Evolutionary conservation across 2,888 invertebrate genomes (phyloP), one percentile per base, ranked within the genome.

Genomic region (Erebia palarica): DNA sequence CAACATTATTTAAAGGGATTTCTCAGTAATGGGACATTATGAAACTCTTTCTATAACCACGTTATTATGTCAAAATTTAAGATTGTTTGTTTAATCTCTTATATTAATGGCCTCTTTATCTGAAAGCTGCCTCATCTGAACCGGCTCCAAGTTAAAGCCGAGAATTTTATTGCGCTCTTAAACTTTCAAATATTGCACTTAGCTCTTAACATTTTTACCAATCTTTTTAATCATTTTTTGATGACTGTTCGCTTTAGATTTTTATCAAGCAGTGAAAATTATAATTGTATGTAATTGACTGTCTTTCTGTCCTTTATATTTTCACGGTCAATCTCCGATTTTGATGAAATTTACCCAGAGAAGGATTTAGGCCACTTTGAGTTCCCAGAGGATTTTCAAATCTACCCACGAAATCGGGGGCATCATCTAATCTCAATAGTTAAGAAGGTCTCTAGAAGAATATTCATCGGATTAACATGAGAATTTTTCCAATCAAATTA

Each of bases 111-210:
- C 44, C 63, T 63, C 27, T 57, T 58, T 55, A 63, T 11, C 47
- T 58, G 57, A 64, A 64, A 55, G 61, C 61, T 68, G 60, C 36
- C 60, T 44, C 69, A 64, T 69, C 64, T 69, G 69, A 64, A 69
- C 55, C 21, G n/a, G 63, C 61, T 69, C 69, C 69, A 69, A 69
- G 69, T 69, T 64, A 47, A 21, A 64, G 44, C 63, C 61, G 69
- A 64, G 18, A 63, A 36, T 69, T 69, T 69, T 69, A 64, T 69
- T 69, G 57, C 63, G 63, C 57, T 47, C 61, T 61, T 69, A 55
- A 61, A 61, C 61, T 68, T 68, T 61, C 14, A 61, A 53, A 68
- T 69, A 65, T 58, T 69, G 21, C 64, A 27, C 55, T 59, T 58
- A 36, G 58, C 47, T 59, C 36, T n/a, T 42, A 65, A 51, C 36